Evolutionary conservation across 2,888 invertebrate species (phyloP).

Genomic region (Melipona beecheii): DNA sequence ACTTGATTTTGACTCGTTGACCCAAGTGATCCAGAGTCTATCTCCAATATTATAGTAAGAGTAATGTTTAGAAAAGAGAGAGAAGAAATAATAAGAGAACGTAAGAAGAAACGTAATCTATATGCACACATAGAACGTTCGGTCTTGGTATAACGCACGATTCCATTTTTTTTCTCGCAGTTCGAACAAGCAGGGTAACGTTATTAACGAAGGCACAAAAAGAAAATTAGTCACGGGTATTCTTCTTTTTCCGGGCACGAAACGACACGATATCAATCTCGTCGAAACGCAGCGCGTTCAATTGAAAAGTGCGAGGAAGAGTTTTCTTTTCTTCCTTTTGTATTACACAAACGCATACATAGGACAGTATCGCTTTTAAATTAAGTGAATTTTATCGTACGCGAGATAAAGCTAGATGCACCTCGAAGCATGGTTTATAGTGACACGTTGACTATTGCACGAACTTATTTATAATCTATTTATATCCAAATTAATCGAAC

Average conservation of each 20-base stretch:
- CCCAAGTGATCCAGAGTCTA: slow-evolving; percentile 40
- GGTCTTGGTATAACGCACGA: slow-evolving; percentile 11
- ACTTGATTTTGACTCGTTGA: slow-evolving; percentile 39
- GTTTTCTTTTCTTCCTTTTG: neutral
- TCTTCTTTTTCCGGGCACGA: neutral
- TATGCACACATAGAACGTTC: slow-evolving; percentile 4
- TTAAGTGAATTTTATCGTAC: slow-evolving; percentile 35
- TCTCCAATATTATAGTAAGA: slow-evolving; percentile 24
- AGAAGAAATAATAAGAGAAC: no score
- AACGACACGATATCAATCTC: neutral
- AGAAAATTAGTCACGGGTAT: neutral
- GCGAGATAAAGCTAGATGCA: slow-evolving; percentile 37
- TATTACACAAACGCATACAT: neutral
- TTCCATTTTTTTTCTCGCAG: slow-evolving; percentile 7
- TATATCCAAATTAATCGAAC: slow-evolving; percentile 63
- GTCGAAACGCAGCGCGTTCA: neutral
- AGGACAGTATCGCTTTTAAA: slow-evolving; percentile 20
- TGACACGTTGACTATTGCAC: slow-evolving; percentile 60
- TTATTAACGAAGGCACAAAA: slow-evolving; percentile 33
- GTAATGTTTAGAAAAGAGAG: slow-evolving; percentile 1
- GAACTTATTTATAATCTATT: slow-evolving; percentile 65
- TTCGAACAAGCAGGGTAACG: slow-evolving; percentile 50
- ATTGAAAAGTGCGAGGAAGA: neutral
- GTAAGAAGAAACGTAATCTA: slow-evolving; percentile 10
- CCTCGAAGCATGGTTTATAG: slow-evolving; percentile 59